Percentiles rank a stretch among this genome's conserved stretches.
Evolutionary conservation across 2,797 vertebrate genomes (phyloP).

Genomic region (Emys orbicularis): DNA sequence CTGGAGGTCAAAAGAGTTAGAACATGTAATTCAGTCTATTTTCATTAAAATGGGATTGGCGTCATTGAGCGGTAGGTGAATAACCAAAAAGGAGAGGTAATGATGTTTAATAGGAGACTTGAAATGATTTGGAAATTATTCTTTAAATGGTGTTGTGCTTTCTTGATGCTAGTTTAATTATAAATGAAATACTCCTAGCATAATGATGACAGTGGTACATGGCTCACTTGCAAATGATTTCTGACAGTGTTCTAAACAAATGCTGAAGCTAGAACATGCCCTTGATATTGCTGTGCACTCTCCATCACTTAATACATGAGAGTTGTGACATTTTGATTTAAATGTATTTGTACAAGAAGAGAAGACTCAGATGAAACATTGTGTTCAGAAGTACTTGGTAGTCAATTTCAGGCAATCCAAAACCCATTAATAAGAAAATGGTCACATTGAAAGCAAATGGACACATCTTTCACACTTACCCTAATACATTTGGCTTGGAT

Average conservation of each 20-base stretch:
- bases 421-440: not conserved
- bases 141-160: constrained; percentile 42
- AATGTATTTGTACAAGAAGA: not conserved
- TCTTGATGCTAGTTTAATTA: constrained; percentile 22
- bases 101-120: not conserved
- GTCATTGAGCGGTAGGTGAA: not conserved
- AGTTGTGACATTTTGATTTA: not conserved
- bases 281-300: not conserved
- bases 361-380: not conserved
- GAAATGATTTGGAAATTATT: constrained; percentile 25
- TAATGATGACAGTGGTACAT: not conserved
- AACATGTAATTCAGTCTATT: not conserved
- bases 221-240: not conserved
- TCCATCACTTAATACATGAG: not conserved
- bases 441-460: not conserved
- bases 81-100: not conserved
- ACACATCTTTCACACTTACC: not conserved
- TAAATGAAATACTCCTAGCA: constrained; percentile 12
- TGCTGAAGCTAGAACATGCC: not conserved
- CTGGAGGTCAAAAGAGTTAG: not conserved
- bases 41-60: constrained; percentile 8
- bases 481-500: not conserved
- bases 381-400: not conserved
- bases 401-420: not conserved
- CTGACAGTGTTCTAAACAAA: not conserved